phyloP scores from a whole-genome alignment of 1,140 invertebrate genomes.

The Drosophila nigrodunni region DNA sequence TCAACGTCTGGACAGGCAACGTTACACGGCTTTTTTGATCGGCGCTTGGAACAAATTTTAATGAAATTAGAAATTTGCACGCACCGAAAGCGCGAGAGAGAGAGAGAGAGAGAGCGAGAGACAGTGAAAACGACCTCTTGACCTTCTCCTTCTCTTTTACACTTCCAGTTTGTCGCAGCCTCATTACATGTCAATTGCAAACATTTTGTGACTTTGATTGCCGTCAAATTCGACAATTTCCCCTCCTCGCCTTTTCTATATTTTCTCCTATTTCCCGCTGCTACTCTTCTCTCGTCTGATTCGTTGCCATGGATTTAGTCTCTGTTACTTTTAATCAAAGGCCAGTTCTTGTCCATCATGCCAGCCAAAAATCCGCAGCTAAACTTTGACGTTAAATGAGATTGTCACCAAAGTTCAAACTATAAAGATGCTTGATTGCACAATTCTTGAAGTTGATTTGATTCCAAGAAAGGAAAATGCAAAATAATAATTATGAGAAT shows the following conservation, averaged over 20 bases:
- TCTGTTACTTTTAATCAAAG: conserved; percentile 45
- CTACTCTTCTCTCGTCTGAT: not conserved
- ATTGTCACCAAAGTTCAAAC: conserved; percentile 1
- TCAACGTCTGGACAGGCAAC: conserved; percentile 64
- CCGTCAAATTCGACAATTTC: not conserved
- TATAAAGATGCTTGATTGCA: conserved; percentile 1
- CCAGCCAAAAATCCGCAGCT: not conserved
- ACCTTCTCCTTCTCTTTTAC: not conserved
- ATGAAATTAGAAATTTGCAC: conserved; percentile 80
- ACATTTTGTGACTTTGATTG: conserved; percentile 72
- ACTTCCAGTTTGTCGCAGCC: not conserved
- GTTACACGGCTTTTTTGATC: conserved; percentile 17
- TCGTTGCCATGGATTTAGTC: conserved; percentile 10
- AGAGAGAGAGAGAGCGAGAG: not conserved
- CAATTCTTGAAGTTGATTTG: not conserved
- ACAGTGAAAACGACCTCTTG: not conserved
- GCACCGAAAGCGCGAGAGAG: conserved; percentile 22
- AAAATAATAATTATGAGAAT: no score
- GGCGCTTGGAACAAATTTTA: conserved; percentile 65
- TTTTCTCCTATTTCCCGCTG: not conserved
- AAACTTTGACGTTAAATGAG: conserved; percentile 3
- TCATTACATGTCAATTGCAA: conserved; percentile 66
- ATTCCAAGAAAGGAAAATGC: no score
- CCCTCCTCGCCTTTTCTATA: no score
- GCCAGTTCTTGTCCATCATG: not conserved